Evolutionary conservation across 2,113 vertebrate genomes (phyloP).

Genomic region (Calypte anna): DNA sequence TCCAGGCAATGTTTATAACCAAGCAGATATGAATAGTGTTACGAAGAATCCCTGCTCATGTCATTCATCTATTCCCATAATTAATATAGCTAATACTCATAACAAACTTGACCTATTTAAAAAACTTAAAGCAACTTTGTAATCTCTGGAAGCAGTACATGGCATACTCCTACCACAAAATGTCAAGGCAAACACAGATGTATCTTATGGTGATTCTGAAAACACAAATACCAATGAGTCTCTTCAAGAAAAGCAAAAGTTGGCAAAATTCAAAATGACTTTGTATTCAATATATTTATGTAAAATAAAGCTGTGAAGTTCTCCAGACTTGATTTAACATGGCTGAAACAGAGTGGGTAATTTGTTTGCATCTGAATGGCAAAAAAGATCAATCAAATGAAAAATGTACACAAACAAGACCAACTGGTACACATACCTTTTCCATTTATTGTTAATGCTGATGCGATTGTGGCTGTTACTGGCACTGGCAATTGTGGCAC

Average conservation of each 20-base stretch:
- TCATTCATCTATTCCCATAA: background rate
- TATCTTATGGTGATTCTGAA: background rate
- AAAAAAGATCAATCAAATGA: background rate
- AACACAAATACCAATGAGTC: background rate
- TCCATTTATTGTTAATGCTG: constrained; percentile 82
- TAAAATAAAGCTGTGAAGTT: background rate
- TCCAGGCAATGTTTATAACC: background rate
- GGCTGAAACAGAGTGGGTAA: background rate
- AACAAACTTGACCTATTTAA: background rate
- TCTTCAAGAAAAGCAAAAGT: background rate
- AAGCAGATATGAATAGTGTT: background rate
- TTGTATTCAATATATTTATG: background rate
- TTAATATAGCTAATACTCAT: background rate
- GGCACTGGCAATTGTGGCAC: constrained; percentile 81
- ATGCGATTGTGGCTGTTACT: constrained; percentile 82
- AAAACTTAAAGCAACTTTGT: background rate
- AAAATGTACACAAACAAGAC: background rate
- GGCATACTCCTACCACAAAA: background rate
- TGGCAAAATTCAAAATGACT: background rate
- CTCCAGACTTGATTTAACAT: background rate
- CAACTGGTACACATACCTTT: constrained; percentile 79
- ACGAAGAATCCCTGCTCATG: background rate
- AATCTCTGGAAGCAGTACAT: background rate
- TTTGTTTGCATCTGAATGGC: background rate
- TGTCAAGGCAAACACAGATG: background rate